Evolutionary conservation across 2,888 invertebrate species (phyloP).

Genomic region (Tinea semifulvella): DNA sequence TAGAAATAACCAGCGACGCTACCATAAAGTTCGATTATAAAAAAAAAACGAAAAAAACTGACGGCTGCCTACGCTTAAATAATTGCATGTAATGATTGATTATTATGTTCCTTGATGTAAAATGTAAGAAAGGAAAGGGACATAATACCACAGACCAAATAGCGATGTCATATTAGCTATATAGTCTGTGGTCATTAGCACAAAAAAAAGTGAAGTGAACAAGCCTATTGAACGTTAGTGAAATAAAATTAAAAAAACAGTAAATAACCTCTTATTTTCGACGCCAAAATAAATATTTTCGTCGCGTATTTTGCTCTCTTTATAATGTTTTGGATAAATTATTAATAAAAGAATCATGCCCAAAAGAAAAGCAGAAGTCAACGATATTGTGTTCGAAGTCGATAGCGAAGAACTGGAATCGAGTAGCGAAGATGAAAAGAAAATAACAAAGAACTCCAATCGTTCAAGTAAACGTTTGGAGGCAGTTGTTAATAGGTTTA

Average conservation of each 20-base stretch:
- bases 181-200: no score
- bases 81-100: no score
- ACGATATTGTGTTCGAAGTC: conserved; percentile 60
- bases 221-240: no score
- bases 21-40: no score
- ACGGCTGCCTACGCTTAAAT: no score
- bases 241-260: neutral
- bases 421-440: conserved; percentile 44
- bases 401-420: conserved; percentile 55
- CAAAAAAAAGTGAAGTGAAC: no score
- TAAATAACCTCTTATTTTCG: neutral
- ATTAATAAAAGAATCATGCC: conserved; percentile 33
- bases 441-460: conserved; percentile 1
- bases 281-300: conserved; percentile 11
- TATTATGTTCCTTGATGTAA: no score
- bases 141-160: no score
- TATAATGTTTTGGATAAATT: conserved; percentile 11
- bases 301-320: conserved; percentile 14
- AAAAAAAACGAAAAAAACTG: no score
- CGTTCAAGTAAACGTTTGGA: neutral
- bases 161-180: no score
- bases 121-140: no score
- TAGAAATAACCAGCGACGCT: no score
- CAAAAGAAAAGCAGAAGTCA: conserved; percentile 50
- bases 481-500: conserved; percentile 4